These are phyloP conservation scores for Xenentodon cancila DNA, from an alignment of 2,797 vertebrate species.

Conservation along the genomic window DNA sequence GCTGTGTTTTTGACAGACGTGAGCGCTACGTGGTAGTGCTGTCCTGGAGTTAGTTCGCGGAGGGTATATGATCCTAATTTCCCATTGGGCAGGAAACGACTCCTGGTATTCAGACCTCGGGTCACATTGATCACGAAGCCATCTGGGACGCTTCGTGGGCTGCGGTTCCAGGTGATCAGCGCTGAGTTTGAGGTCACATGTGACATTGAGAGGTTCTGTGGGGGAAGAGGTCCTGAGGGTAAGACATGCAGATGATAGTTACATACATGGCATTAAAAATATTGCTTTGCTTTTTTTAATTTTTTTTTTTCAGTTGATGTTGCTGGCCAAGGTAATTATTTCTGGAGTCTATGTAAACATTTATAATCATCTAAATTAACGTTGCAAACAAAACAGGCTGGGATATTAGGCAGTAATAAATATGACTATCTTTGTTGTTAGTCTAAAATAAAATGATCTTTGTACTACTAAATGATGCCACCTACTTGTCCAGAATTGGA, in stretches of 20 bases:
- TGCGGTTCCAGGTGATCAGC: conserved; percentile 87
- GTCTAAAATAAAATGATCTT: too few species aligned
- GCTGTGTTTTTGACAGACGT: conserved; percentile 85
- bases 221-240: conserved; percentile 88
- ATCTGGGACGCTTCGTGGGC: conserved; percentile 76
- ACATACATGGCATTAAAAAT: background rate
- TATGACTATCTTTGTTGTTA: too few species aligned
- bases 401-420: too few species aligned
- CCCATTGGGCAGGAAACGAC: conserved; percentile 91
- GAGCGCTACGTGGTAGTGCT: conserved; percentile 88
- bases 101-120: conserved; percentile 88
- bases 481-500: conserved; percentile 93
- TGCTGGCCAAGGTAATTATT: background rate
- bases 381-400: background rate
- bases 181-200: conserved; percentile 87
- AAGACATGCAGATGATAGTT: conserved; percentile 20
- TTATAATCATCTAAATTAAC: background rate
- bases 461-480: conserved; percentile 29
- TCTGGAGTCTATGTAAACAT: background rate
- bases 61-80: conserved; percentile 86
- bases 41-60: conserved; percentile 87
- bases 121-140: conserved; percentile 96
- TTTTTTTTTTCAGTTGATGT: background rate
- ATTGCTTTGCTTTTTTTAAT: conserved; percentile 1
- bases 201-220: conserved; percentile 90